phyloP scores from a whole-genome alignment of 2,113 vertebrate genomes.

The Bufo gargarizans region DNA sequence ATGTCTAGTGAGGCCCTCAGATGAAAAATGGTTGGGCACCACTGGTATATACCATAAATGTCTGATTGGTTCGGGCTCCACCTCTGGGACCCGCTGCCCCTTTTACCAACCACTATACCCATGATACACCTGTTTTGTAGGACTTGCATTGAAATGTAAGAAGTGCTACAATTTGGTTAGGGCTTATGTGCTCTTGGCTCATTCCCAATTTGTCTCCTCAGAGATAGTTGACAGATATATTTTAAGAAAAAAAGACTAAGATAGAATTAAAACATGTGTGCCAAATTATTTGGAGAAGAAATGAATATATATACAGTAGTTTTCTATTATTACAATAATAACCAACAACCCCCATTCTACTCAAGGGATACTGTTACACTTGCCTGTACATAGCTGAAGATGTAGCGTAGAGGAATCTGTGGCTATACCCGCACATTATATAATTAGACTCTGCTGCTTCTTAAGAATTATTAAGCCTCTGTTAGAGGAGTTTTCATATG shows the following conservation, averaged over 20 bases:
- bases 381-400: not conserved
- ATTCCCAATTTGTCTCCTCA: no score
- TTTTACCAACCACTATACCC: not conserved
- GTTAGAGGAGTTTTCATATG: not conserved
- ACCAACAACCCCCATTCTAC: not conserved
- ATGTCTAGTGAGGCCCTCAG: no score
- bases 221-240: not conserved
- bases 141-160: not conserved
- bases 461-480: not conserved
- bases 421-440: not conserved
- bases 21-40: no score
- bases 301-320: not conserved
- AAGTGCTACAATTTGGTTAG: not conserved
- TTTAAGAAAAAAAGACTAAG: not conserved
- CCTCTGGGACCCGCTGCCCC: not conserved
- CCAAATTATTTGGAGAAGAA: slow-evolving; percentile 26
- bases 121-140: not conserved
- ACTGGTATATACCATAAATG: no score
- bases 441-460: not conserved
- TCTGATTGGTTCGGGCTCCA: no score
- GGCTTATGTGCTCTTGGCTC: not conserved
- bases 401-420: not conserved
- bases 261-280: not conserved
- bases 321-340: not conserved
- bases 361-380: not conserved